Conservation (phyloP, 2,113 vertebrate species). For the Tragelaphus scriptus region DNA sequence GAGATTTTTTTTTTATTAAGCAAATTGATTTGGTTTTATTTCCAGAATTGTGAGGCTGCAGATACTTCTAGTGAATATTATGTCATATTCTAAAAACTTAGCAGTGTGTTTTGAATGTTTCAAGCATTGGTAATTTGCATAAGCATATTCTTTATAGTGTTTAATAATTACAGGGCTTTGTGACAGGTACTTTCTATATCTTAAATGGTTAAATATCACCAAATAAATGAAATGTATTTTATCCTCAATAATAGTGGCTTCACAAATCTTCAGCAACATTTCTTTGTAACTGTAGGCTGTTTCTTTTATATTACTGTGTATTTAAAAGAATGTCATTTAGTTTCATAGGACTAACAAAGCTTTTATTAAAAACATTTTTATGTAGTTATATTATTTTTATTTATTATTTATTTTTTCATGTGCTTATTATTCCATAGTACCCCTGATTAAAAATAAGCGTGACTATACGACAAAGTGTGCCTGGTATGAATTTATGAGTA, state of each 20-base stretch:
- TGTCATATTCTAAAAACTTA: constrained; percentile 15
- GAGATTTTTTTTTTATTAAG: constrained; percentile 1
- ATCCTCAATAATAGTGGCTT: constrained; percentile 5
- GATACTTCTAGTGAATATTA: constrained; percentile 23
- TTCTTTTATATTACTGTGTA: background rate
- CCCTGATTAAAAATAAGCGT: background rate
- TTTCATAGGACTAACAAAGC: background rate
- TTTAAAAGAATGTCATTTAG: background rate
- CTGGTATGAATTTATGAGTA: background rate
- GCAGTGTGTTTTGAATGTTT: constrained; percentile 23
- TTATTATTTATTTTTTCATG: background rate
- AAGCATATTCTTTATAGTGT: constrained; percentile 5
- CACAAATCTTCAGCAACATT: constrained; percentile 5
- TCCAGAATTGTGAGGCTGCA: constrained; percentile 27
- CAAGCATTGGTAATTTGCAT: constrained; percentile 28
- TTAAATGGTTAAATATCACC: constrained; percentile 6
- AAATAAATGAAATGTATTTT: constrained; percentile 37
- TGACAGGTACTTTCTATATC: background rate
- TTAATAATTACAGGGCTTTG: constrained; percentile 23
- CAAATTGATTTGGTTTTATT: constrained; percentile 27
- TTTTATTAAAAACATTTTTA: constrained; percentile 7
- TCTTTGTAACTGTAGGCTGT: background rate
- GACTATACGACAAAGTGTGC: background rate
- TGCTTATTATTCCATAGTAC: constrained; percentile 13
- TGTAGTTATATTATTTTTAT: constrained; percentile 11